These are phyloP conservation scores for Pollenia labialis DNA, from an alignment of 2,888 invertebrate species.

Conservation along the genomic window DNA sequence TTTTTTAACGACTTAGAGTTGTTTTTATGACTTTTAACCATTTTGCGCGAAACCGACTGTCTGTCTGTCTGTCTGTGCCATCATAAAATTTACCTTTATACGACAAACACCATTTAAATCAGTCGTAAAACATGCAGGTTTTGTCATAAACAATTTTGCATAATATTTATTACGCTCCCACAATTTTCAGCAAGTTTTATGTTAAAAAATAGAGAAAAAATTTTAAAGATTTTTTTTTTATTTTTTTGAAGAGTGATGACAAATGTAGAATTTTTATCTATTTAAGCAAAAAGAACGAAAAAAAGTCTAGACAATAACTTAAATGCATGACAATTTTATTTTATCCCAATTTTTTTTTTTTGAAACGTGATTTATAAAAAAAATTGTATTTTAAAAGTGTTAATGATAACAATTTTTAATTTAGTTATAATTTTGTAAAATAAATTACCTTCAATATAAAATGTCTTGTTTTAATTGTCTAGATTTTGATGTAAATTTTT, in stretches of 20 bases:
- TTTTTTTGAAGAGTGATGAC: slow-evolving; percentile 44
- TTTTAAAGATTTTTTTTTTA: slow-evolving; percentile 21
- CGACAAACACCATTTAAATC: slow-evolving; percentile 67
- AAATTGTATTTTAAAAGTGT: slow-evolving; percentile 22
- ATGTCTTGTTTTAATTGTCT: slow-evolving; percentile 26
- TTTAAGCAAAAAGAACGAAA: background rate
- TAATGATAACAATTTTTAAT: slow-evolving; percentile 51
- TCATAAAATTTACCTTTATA: slow-evolving; percentile 64
- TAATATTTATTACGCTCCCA: slow-evolving; percentile 64
- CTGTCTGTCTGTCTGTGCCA: slow-evolving; percentile 32
- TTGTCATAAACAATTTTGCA: slow-evolving; percentile 72
- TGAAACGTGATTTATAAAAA: slow-evolving; percentile 20
- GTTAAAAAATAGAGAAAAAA: slow-evolving; percentile 25
- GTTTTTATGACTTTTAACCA: slow-evolving; percentile 61
- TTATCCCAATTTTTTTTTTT: background rate
- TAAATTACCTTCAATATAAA: slow-evolving; percentile 47
- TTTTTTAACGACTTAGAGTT: slow-evolving; percentile 53
- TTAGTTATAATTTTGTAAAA: slow-evolving; percentile 25
- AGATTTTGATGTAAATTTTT: slow-evolving; percentile 61
- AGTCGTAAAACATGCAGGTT: slow-evolving; percentile 71
- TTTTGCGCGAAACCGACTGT: slow-evolving; percentile 24
- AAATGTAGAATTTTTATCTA: slow-evolving; percentile 50
- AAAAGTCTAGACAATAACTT: slow-evolving; percentile 44
- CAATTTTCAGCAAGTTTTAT: slow-evolving; percentile 49
- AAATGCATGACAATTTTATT: slow-evolving; percentile 18